A percentile compares a stretch with the other conserved stretches of the same genome.
These are phyloP conservation scores for Lota lota DNA, from an alignment of 2,113 vertebrate genomes.

Conservation along the genomic window DNA sequence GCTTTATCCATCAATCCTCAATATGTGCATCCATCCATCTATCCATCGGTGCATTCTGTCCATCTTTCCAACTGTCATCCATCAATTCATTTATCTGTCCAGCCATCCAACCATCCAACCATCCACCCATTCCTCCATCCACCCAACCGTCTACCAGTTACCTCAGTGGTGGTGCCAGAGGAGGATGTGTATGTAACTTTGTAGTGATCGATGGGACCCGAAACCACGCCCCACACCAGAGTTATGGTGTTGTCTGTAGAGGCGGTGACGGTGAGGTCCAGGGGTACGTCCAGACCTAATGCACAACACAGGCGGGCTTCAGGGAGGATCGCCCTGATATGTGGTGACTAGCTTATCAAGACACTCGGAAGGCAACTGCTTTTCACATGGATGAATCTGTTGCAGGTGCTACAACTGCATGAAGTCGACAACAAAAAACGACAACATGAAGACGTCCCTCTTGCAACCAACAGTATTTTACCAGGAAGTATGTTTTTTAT, in stretches of 20 bases:
- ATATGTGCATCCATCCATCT: background rate
- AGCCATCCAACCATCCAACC: background rate
- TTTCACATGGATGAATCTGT: too few relatives aligned
- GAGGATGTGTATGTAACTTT: constrained; percentile 87
- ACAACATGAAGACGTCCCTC: too few relatives aligned
- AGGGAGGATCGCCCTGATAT: too few relatives aligned
- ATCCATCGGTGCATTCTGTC: background rate
- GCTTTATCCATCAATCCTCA: background rate
- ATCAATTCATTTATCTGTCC: background rate
- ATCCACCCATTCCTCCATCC: background rate
- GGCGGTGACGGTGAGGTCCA: constrained; percentile 85
- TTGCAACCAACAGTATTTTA: too few relatives aligned
- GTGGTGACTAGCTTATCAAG: too few relatives aligned
- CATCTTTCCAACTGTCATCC: background rate
- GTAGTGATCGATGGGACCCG: constrained; percentile 93
- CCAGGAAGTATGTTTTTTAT: too few relatives aligned
- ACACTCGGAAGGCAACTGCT: too few relatives aligned
- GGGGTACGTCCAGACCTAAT: constrained; percentile 87
- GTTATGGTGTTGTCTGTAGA: constrained; percentile 93
- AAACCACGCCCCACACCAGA: constrained; percentile 85
- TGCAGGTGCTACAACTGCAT: too few relatives aligned
- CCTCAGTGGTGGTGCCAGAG: constrained; percentile 82
- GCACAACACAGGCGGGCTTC: constrained; percentile 1
- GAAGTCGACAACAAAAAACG: too few relatives aligned
- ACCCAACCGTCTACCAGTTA: constrained; percentile 18